phyloP scores from a whole-genome alignment of 2,113 vertebrate species.

The Talpa occidentalis region DNA sequence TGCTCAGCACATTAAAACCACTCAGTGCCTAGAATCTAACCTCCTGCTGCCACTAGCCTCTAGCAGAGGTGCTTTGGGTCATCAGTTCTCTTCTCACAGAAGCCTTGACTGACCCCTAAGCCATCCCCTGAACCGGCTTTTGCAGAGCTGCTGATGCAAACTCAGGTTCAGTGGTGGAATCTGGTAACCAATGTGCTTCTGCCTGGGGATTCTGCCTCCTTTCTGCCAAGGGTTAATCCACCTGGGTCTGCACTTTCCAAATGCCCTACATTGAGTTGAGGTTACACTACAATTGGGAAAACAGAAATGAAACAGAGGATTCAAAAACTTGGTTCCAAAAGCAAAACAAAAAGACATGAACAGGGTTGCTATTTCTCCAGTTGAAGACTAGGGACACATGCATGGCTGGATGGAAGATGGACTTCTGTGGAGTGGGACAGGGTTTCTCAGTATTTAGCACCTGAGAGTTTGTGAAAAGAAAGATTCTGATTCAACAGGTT shows the following conservation, averaged over 20 bases:
- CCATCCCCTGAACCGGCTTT: neutral
- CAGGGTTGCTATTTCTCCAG: neutral
- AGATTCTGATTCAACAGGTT: neutral
- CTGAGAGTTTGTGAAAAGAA: constrained; percentile 7
- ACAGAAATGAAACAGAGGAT: constrained; percentile 22
- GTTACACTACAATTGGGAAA: neutral
- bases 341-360: neutral
- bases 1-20: neutral
- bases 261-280: neutral
- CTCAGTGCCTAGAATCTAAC: neutral
- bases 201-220: neutral
- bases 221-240: neutral
- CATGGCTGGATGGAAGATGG: neutral
- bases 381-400: neutral
- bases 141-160: neutral
- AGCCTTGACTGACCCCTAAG: neutral
- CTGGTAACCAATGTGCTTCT: neutral
- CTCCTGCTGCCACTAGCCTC: neutral
- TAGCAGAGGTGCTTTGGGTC: neutral
- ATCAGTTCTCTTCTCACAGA: neutral
- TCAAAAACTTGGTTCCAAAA: constrained; percentile 20
- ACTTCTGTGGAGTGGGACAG: neutral
- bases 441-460: neutral
- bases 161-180: neutral
- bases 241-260: neutral